Base-by-base conservation (phyloP, 2,888 invertebrate genomes). In the Drosophila macrospina region DNA sequence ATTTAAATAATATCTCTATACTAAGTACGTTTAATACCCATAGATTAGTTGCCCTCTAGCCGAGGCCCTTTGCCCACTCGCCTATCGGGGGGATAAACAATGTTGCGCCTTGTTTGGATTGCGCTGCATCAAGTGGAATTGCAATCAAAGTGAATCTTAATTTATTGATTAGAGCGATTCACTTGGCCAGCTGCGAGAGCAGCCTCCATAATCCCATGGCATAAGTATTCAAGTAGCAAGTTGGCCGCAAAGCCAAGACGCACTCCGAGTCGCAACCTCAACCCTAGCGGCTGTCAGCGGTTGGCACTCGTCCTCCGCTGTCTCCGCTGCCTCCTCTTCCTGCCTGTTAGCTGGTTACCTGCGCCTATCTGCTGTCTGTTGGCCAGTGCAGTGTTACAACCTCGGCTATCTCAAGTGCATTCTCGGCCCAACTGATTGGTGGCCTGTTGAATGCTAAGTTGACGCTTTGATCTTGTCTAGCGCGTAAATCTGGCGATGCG, bases 381-480 rank as follows among this genome's bases (percentile, higher is more conserved):
- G 39, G 39, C 36, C 6, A 34, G 37, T 37, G 15, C 16, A 4
- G 20, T 30, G 51, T 16, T 26, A 26, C 34, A 30, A 8, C 26
- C 30, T 44, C 52, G n/a, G 51, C 63, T 68, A 68, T 75, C 74
- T 62, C 48, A 67, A 57, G 63, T 73, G 76, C 60, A 66, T 69
- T 51, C 68, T 57, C 45, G 57, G 74, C 52, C 55, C 73, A 60
- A 44, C 82, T 80, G 83, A 84, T 85, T 86, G 84, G 81, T 80
- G 81, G 81, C 52, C 82, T 80, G 75, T 76, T 83, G 86, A 81
- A 81, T 83, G 84, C 80, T 79, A 85, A 83, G 86, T 86, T 81
- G 86, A 82, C 82, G 78, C 82, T 80, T 69, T 80, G 85, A 85
- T 86, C 85, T 85, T 86, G 85, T 85, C 85, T 82, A 66, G 84